Evolutionary conservation across 2,797 vertebrate genomes (phyloP).

Genomic region (Chaetodon trifasciatus): DNA sequence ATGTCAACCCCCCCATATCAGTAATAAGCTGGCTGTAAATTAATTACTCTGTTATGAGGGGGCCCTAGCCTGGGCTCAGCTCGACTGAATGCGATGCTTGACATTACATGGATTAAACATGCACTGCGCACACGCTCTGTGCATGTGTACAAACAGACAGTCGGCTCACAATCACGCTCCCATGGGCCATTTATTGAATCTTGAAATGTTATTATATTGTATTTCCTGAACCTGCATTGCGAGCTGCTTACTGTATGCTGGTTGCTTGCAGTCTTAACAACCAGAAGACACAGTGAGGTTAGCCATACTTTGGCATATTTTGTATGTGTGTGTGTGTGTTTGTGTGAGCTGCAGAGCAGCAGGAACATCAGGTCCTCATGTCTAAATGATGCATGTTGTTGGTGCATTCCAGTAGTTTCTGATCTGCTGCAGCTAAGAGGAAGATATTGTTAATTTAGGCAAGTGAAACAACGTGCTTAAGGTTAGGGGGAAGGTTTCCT

Average conservation of each 20-base stretch:
- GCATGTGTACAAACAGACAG: too few relatives aligned
- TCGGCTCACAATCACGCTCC: too few relatives aligned
- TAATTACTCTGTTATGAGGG: conserved; percentile 7
- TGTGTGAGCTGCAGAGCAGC: background rate
- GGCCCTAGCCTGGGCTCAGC: background rate
- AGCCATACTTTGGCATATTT: background rate
- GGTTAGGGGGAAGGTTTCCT: background rate
- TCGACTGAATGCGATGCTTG: conserved; percentile 14
- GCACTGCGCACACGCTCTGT: background rate
- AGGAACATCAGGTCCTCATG: background rate
- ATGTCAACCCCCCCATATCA: background rate
- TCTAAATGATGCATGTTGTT: background rate
- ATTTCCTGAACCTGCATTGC: background rate
- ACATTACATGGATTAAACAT: background rate
- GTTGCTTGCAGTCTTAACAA: background rate
- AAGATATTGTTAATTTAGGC: background rate
- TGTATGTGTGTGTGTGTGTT: background rate
- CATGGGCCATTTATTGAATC: background rate
- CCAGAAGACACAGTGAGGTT: background rate
- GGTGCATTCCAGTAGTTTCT: background rate
- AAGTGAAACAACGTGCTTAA: background rate
- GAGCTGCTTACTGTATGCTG: background rate
- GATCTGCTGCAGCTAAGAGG: background rate
- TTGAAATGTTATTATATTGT: background rate
- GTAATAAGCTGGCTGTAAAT: conserved; percentile 11